Base-by-base conservation (phyloP, 2,113 vertebrate species). In the Vulpes lagopus region DNA sequence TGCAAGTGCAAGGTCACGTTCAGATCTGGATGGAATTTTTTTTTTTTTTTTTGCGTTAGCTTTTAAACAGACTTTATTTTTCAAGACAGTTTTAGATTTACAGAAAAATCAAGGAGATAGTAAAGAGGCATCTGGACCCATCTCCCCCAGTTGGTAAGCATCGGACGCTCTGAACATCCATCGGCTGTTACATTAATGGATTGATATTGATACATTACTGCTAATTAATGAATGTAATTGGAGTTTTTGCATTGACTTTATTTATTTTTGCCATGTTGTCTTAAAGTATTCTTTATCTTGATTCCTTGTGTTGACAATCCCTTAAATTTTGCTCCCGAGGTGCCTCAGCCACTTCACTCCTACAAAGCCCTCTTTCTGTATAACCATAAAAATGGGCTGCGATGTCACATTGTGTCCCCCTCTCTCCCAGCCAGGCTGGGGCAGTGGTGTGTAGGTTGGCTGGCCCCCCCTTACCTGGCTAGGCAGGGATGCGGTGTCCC, bases 31-130 rank as follows among this genome's bases (percentile, higher is more conserved):
- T 51, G 20, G 3, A 1, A 43, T 43, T 43, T 7, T 43, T 43
- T 57, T 57, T 27, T 27, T 64, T 4, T 76, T 64, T 55, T 87
- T 83, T 53, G 27, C 25, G 4, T 67, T 79, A 38, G 32, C 64
- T 86, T 95, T 79, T 59, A 43, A 80, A 43, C 60, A 96, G 69
- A 11, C 23, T 92, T 76, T 43, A 53, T 55, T 81, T 94, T 83
- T 83, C n/a, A 86, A 35, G 64, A 35, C 4, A 32, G 11, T 62
- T 22, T 74, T 59, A 89, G 64, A 65, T 43, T 59, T 60, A 35
- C 30, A 57, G 59, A 14, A 60, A 82, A 74, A 38, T 15, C 0
- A 0, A 22, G 23, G 79, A 9, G 55, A 38, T 14, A 8, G 15
- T 4, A 17, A 11, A n/a, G 30, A 10, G 8, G 23, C 32, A 7